phyloP scores from a whole-genome alignment of 2,888 invertebrate genomes.

The Metalampra italica region DNA sequence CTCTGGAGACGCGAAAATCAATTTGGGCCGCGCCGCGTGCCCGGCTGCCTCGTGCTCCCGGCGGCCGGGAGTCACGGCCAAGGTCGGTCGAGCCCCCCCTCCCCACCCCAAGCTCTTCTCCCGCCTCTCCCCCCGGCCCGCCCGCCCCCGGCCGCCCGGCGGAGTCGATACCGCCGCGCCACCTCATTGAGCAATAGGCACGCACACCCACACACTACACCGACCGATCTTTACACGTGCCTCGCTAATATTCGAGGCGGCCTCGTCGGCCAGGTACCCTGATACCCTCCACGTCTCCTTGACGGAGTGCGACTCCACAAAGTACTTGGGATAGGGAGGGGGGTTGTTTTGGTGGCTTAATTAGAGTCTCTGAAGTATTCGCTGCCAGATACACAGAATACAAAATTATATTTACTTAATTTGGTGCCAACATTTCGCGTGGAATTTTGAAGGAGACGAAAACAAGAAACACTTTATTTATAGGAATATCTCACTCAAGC shows the following conservation, averaged over 20 bases:
- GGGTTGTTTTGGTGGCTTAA: not conserved
- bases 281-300: not conserved
- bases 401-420: too few relatives aligned
- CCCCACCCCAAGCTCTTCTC: constrained; percentile 12
- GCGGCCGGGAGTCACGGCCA: constrained; percentile 66
- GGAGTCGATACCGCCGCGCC: constrained; percentile 34
- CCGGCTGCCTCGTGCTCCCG: constrained; percentile 41
- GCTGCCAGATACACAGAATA: too few relatives aligned
- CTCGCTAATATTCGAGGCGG: not conserved
- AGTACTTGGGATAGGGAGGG: not conserved
- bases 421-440: too few relatives aligned
- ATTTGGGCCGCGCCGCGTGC: constrained; percentile 40
- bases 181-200: constrained; percentile 57
- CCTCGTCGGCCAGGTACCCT: not conserved
- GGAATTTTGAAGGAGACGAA: too few relatives aligned
- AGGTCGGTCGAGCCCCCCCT: constrained; percentile 55
- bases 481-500: too few relatives aligned
- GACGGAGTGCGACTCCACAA: not conserved
- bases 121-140: constrained; percentile 19
- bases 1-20: constrained; percentile 46
- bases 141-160: constrained; percentile 17
- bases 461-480: too few relatives aligned
- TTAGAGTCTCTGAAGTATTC: too few relatives aligned
- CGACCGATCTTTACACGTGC: not conserved
- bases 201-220: constrained; percentile 30